Percentiles rank a stretch among this genome's conserved stretches.
These are phyloP conservation scores for Frieseomelitta varia DNA, from an alignment of 1,140 invertebrate species.

Conservation along the genomic window DNA sequence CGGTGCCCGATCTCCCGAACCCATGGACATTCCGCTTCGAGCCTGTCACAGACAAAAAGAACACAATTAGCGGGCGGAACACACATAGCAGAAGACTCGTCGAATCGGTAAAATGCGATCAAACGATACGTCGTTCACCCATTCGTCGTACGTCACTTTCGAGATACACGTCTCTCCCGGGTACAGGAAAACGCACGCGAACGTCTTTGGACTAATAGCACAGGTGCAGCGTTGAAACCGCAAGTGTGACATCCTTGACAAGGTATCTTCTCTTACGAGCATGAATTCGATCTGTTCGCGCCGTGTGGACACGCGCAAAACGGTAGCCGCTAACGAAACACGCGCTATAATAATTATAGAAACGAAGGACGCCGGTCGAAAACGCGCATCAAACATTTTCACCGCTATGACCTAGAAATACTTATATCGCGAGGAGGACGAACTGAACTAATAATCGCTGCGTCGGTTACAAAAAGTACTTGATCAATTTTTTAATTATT, in stretches of 20 bases:
- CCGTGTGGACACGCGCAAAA: not conserved
- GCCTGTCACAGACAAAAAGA: constrained; percentile 43
- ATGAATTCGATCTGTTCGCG: constrained; percentile 45
- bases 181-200: not conserved
- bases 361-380: constrained; percentile 40
- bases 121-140: not conserved
- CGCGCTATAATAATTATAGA: constrained; percentile 51
- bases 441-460: not conserved
- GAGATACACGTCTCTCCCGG: not conserved
- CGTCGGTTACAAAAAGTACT: too few relatives aligned
- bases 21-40: constrained; percentile 68
- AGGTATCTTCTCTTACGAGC: constrained; percentile 39
- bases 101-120: not conserved
- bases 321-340: constrained; percentile 10
- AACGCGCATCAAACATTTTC: not conserved
- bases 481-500: too few relatives aligned
- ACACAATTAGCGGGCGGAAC: not conserved
- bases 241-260: constrained; percentile 45
- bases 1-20: constrained; percentile 60
- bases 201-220: not conserved
- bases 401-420: not conserved
- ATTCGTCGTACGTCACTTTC: not conserved
- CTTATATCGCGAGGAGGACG: not conserved
- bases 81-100: too few relatives aligned
- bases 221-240: constrained; percentile 7